Evolutionary conservation across 2,113 vertebrate species (phyloP), one percentile per base, ranked within the genome.

Genomic region (Amia ocellicauda): DNA sequence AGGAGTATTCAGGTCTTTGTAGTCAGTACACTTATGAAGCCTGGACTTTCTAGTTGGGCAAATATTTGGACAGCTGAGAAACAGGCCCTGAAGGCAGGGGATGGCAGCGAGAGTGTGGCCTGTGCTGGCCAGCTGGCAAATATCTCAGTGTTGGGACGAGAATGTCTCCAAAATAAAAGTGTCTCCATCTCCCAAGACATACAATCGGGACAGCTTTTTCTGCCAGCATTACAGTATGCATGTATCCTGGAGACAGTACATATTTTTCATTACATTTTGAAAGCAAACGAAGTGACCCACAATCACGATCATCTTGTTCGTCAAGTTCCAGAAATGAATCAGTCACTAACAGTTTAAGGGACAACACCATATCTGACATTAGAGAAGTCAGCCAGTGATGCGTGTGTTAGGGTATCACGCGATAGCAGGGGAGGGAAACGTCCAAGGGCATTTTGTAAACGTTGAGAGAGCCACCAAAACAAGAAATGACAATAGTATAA

Each of bases 231-330:
- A 56, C 27, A 54, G 59, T 47, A 2, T 51, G 20, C 23, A 57
- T 22, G 75, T 81, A 64, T 73, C 81, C 72, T 73, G 65, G 79
- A 77, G 68, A 79, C 77, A 24, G 72, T 80, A 81, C 81, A 83
- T 73, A 79, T 62, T 70, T 70, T 16, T 63, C 49, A 66, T 69
- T 43, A 16, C 58, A 64, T 42, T 20, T 26, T 11, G 53, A 69
- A 69, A 59, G 29, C 43, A 42, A 17, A 63, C 13, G 43, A 22
- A 51, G 2, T 10, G 2, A 3, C 16, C 16, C 24, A 20, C 49
- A 51, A 10, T 22, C 19, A n/a, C 13, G 20, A 10, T 51, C 49
- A 7, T 26, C 11, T n/a, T n/a, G n/a, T n/a, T n/a, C n/a, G n/a
- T n/a, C n/a, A n/a, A n/a, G n/a, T n/a, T n/a, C n/a, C n/a, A n/a